Conservation (phyloP, 2,888 invertebrate species). For the Drosophila birchii region DNA sequence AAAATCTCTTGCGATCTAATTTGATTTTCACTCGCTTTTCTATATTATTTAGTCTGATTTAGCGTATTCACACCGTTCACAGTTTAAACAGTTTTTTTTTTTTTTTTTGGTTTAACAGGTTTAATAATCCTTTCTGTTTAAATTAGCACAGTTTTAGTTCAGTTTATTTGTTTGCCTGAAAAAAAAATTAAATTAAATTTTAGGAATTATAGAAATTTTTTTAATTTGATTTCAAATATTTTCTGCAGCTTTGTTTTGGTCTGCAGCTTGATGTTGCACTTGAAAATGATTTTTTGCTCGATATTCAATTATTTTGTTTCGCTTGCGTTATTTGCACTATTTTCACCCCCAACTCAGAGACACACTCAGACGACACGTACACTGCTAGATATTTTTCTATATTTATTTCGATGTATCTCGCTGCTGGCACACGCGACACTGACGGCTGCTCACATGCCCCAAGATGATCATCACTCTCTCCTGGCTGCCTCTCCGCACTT, state of each 20-base stretch:
- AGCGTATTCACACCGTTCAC: constrained; percentile 30
- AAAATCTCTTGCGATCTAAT: constrained; percentile 55
- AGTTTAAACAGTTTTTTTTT: constrained; percentile 22
- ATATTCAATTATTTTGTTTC: constrained; percentile 24
- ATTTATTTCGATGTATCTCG: constrained; percentile 27
- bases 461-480: constrained; percentile 31
- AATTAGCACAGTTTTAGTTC: constrained; percentile 43
- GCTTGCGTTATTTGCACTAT: constrained; percentile 48
- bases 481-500: constrained; percentile 14
- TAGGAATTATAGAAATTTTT: constrained; percentile 32
- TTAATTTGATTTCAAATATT: constrained; percentile 16
- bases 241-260: constrained; percentile 2
- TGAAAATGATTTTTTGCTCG: constrained; percentile 32
- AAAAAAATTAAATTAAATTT: constrained; percentile 31
- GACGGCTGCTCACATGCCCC: constrained; percentile 74
- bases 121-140: constrained; percentile 46
- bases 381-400: constrained; percentile 55
- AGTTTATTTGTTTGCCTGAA: constrained; percentile 42
- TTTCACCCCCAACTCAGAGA: constrained; percentile 35
- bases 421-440: constrained; percentile 78
- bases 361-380: constrained; percentile 34
- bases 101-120: constrained; percentile 28
- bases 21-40: constrained; percentile 48
- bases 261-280: constrained; percentile 13
- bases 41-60: constrained; percentile 25